A percentile compares a stretch with the other conserved stretches of the same genome.
Evolutionary conservation across 2,888 invertebrate genomes (phyloP).

Genomic region (Entomobrya multifasciata): DNA sequence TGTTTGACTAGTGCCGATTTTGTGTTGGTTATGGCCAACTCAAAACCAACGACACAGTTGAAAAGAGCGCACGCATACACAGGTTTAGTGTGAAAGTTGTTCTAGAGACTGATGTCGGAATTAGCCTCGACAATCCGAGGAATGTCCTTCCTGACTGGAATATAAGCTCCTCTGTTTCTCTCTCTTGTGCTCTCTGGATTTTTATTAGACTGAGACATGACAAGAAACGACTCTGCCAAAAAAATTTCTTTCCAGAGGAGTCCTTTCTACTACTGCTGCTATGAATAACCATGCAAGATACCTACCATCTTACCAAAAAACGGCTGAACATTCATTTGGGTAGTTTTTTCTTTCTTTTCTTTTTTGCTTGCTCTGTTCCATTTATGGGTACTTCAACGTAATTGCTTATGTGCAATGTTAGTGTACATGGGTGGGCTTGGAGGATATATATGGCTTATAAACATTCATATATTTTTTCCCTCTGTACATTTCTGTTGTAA

Average conservation of each 20-base stretch:
- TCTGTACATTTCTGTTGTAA: too few relatives aligned
- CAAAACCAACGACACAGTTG: too few relatives aligned
- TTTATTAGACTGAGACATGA: conserved; percentile 74
- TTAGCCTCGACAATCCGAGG: conserved; percentile 73
- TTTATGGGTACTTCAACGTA: conserved; percentile 64
- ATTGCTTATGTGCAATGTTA: conserved; percentile 58
- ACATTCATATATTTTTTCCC: too few relatives aligned
- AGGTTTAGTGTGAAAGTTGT: conserved; percentile 59
- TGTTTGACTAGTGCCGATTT: conserved; percentile 49
- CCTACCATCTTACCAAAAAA: not conserved
- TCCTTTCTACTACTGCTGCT: conserved; percentile 20
- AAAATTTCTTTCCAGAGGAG: conserved; percentile 74
- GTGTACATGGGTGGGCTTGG: too few relatives aligned
- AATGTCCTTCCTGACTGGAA: conserved; percentile 74
- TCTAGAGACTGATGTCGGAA: conserved; percentile 69
- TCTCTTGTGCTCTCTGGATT: conserved; percentile 65
- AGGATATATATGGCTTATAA: too few relatives aligned
- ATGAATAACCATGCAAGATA: too few relatives aligned
- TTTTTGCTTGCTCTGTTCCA: conserved; percentile 42
- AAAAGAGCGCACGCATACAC: too few relatives aligned
- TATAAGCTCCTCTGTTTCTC: conserved; percentile 64
- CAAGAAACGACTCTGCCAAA: conserved; percentile 75
- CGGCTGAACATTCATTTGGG: not conserved
- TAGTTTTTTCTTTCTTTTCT: not conserved
- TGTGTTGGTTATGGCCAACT: conserved; percentile 39